Base-by-base conservation (phyloP, 2,888 invertebrate species). In the Coecobrya sp. region DNA sequence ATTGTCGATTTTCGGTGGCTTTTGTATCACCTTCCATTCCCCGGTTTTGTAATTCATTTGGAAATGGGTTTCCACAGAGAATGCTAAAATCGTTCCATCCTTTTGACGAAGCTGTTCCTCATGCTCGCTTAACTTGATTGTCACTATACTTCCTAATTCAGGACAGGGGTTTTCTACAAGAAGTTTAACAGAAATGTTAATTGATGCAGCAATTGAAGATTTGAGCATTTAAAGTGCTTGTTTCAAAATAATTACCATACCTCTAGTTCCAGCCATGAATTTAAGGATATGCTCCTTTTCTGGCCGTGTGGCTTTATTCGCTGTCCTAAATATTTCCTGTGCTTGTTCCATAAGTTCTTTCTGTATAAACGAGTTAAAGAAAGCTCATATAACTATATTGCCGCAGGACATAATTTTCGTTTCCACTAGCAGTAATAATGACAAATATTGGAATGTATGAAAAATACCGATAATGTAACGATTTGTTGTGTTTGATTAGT, bases 31-130 rank as follows among this genome's bases (percentile, higher is more conserved):
- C 95, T 99, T 99, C 99, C 99, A 99, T 95, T 99, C 99, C 42
- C 99, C 99, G 86, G 98, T 99, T 95, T 98, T 98, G 96, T 99
- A 99, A 96, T 99, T 99, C 98, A 99, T 98, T 96, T 99, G 99
- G 97, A 99, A 99, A 96, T 98, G 99, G 94, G 98, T 99, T 96
- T 99, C 99, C 0, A 98, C 98, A 85, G 98, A 96, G 96, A 98
- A 98, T 0, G 97, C 97, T 27, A 97, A 96, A 95, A 97, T 97
- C 0, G 97, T 97, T 94, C 98, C 98, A 96, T 99, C 98, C 0
- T 97, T 96, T 95, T 98, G 98, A 13, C 97, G 96, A 0, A 99
- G 98, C 95, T 98, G 98, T 96, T 99, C 99, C 95, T 97, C 97
- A 95, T 98, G 98, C 96, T 99, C 99, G 68, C 98, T 98, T 89